Conservation (phyloP, 2,113 vertebrate species). For the Cyanistes caeruleus region DNA sequence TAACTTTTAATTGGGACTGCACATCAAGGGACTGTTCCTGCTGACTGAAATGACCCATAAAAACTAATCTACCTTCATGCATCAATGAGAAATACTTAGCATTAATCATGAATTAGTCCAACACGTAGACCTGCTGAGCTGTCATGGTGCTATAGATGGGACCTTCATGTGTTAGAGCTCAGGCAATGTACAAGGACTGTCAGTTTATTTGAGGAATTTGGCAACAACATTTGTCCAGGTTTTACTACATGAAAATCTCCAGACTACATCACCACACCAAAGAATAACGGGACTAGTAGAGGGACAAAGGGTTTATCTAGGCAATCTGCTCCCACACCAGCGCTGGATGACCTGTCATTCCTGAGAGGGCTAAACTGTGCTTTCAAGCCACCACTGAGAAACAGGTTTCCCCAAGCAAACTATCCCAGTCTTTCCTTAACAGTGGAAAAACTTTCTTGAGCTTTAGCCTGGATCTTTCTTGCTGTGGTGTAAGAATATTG, state of each 20-base stretch:
- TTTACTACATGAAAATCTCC: not conserved
- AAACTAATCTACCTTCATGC: constrained; percentile 23
- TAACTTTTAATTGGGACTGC: not conserved
- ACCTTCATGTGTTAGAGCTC: not conserved
- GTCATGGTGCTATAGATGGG: not conserved
- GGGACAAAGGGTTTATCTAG: not conserved
- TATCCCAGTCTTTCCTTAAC: not conserved
- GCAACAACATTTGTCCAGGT: not conserved
- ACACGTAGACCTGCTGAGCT: not conserved
- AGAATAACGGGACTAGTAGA: not conserved
- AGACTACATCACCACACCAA: not conserved
- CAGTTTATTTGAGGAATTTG: not conserved
- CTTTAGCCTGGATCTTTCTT: not conserved
- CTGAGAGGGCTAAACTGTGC: not conserved
- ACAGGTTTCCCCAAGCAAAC: not conserved
- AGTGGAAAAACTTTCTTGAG: not conserved
- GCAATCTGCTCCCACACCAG: not conserved
- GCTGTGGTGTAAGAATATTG: not conserved
- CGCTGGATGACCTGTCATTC: not conserved
- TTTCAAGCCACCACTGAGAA: not conserved
- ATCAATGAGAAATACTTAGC: not conserved
- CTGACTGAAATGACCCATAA: constrained; percentile 4
- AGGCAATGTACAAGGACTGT: not conserved
- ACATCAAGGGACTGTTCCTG: not conserved
- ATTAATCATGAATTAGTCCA: constrained; percentile 12